phyloP scores from a whole-genome alignment of 2,888 invertebrate species.

The Harpalus rufipes region DNA sequence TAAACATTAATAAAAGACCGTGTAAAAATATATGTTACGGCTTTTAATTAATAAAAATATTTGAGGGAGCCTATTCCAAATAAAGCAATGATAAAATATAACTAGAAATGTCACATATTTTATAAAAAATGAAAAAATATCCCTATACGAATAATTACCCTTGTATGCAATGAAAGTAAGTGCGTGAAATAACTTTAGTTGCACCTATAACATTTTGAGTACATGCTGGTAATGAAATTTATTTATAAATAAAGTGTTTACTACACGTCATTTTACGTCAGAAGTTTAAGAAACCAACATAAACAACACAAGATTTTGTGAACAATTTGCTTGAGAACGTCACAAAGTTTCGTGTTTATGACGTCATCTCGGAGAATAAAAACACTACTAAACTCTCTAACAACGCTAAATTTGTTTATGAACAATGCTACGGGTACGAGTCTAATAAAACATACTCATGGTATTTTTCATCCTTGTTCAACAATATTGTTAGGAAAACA shows the following conservation, averaged over 20 bases:
- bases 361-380: constrained; percentile 26
- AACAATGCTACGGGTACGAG: background rate
- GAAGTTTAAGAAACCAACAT: constrained; percentile 31
- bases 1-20: too few relatives aligned
- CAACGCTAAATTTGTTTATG: constrained; percentile 33
- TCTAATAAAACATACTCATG: constrained; percentile 34
- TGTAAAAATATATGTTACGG: too few relatives aligned
- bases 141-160: too few relatives aligned
- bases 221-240: constrained; percentile 15
- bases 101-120: too few relatives aligned
- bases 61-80: too few relatives aligned
- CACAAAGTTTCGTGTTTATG: constrained; percentile 39
- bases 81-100: too few relatives aligned
- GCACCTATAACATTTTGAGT: constrained; percentile 16
- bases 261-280: constrained; percentile 20
- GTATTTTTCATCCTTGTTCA: constrained; percentile 29
- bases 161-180: background rate
- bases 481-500: constrained; percentile 15
- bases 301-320: constrained; percentile 29
- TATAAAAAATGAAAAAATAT: too few relatives aligned
- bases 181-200: background rate
- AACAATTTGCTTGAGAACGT: constrained; percentile 32
- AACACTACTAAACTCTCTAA: constrained; percentile 28
- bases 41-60: too few relatives aligned
- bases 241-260: constrained; percentile 45